Conservation (phyloP, 2,113 vertebrate genomes). For the Caretta caretta region DNA sequence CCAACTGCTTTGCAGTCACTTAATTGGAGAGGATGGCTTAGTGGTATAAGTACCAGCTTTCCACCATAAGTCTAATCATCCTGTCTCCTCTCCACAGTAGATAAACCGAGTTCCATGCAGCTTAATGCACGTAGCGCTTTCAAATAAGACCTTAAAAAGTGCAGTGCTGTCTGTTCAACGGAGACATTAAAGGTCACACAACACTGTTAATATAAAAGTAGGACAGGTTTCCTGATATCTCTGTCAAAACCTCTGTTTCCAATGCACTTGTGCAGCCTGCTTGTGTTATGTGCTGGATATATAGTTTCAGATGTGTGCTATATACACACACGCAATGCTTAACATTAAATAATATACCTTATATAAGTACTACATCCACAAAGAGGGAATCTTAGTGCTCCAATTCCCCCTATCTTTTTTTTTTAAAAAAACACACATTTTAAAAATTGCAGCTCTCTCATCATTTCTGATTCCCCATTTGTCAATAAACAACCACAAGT, state of each 20-base stretch:
- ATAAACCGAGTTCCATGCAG: rapidly evolving
- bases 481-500: neutral
- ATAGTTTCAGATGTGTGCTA: neutral
- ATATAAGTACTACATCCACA: rapidly evolving
- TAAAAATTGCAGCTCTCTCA: neutral
- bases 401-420: neutral
- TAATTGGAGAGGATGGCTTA: neutral
- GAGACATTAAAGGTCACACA: neutral
- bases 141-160: neutral
- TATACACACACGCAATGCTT: neutral
- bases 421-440: neutral
- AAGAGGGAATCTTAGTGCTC: neutral
- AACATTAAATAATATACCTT: neutral
- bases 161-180: neutral
- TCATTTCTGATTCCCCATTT: neutral
- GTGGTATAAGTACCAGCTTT: rapidly evolving
- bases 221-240: neutral
- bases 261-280: neutral
- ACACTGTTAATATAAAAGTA: neutral
- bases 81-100: neutral
- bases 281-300: neutral
- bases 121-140: neutral
- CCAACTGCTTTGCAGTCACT: rapidly evolving
- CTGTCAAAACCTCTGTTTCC: neutral
- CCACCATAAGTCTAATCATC: rapidly evolving